These are phyloP conservation scores for Hemicrepidius hirtus DNA, from an alignment of 2,888 invertebrate species.

Conservation along the genomic window DNA sequence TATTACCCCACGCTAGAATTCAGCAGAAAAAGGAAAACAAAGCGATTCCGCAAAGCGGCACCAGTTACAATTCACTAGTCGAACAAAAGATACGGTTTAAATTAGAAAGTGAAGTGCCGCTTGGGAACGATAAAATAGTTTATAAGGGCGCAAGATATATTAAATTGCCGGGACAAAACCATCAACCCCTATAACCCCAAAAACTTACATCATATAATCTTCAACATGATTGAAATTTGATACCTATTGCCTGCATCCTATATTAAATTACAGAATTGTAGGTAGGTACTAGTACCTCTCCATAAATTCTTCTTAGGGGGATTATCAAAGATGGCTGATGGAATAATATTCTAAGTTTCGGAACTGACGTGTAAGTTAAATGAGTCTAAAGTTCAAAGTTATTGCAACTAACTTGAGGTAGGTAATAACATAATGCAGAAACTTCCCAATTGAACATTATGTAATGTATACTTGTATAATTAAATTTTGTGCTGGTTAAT, in stretches of 20 bases:
- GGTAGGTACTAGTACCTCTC: neutral
- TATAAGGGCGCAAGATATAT: slow-evolving; percentile 21
- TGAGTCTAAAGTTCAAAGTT: slow-evolving; percentile 26
- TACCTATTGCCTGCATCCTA: slow-evolving; percentile 28
- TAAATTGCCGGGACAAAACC: slow-evolving; percentile 27
- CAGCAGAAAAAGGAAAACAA: slow-evolving; percentile 31
- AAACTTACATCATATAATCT: slow-evolving; percentile 21
- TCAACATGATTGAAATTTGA: slow-evolving; percentile 34
- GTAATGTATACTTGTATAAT: neutral
- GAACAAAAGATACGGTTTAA: neutral
- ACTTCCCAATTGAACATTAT: neutral
- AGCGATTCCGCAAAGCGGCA: slow-evolving; percentile 24
- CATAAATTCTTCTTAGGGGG: slow-evolving; percentile 25
- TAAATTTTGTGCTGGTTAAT: no score
- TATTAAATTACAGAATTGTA: slow-evolving; percentile 34
- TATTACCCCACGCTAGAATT: slow-evolving; percentile 31
- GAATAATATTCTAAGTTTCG: slow-evolving; percentile 27
- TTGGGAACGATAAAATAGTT: slow-evolving; percentile 28
- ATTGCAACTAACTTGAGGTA: slow-evolving; percentile 13
- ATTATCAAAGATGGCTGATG: slow-evolving; percentile 22
- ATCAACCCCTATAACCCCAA: slow-evolving; percentile 26
- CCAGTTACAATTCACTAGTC: slow-evolving; percentile 16
- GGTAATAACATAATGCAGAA: neutral
- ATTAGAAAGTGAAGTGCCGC: slow-evolving; percentile 25
- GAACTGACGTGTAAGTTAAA: slow-evolving; percentile 21